A percentile compares a stretch with the other conserved stretches of the same genome.
Conservation (phyloP, 2,113 vertebrate species). For the Crotalus viridis region DNA sequence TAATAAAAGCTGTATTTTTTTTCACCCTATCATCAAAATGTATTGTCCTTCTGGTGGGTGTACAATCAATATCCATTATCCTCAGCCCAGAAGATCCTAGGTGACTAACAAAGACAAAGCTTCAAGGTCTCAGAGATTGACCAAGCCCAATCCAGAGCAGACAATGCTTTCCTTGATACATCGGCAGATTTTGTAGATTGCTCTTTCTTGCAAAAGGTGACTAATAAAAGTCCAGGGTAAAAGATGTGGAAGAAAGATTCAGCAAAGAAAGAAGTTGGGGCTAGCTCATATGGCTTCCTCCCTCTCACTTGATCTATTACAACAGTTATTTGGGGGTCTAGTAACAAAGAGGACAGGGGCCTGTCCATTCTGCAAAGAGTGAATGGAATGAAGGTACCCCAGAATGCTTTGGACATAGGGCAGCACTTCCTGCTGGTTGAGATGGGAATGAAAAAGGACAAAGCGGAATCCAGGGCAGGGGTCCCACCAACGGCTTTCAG, state of each 20-base stretch:
- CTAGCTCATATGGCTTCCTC: not conserved
- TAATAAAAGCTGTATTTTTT: not conserved
- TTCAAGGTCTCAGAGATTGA: not conserved
- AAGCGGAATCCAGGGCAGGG: conserved; percentile 71
- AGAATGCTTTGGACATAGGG: conserved; percentile 72
- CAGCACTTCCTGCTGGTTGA: conserved; percentile 76
- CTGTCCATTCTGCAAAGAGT: conserved; percentile 39
- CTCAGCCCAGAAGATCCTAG: not conserved
- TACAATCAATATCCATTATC: not conserved
- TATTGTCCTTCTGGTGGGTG: not conserved
- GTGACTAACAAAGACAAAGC: not conserved
- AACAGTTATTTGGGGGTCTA: conserved; percentile 53
- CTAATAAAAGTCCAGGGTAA: not conserved
- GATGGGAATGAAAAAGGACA: conserved; percentile 77
- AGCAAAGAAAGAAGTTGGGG: not conserved
- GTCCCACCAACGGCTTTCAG: conserved; percentile 78
- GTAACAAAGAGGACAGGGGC: conserved; percentile 56
- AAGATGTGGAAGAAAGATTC: not conserved
- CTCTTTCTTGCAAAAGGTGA: not conserved
- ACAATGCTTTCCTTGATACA: not conserved
- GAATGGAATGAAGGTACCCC: conserved; percentile 75
- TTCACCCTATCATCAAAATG: not conserved
- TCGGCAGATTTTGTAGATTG: not conserved
- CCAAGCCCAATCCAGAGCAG: not conserved
- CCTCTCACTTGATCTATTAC: conserved; percentile 49